Evolutionary conservation across 2,888 invertebrate species (phyloP), one percentile per base, ranked within the genome.

Genomic region (Sinopyrophorus schimmeli): DNA sequence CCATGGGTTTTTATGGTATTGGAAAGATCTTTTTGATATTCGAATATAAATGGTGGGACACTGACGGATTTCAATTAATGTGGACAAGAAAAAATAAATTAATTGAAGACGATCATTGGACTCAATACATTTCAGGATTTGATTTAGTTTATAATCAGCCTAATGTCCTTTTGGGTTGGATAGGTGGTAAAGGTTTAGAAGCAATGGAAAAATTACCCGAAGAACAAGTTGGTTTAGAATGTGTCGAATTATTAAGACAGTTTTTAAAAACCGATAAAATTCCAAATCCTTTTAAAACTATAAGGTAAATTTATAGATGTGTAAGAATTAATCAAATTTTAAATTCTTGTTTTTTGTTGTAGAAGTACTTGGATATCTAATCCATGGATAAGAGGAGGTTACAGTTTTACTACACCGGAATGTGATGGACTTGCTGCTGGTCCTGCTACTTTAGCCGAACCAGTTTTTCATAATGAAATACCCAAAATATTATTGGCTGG

Each of bases 11-110:
- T 66, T 41, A 51, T 37, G 81, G 80, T 17, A 80, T 87, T 31
- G 81, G 83, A 55, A 87, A 87, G 70, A 77, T 87, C 50, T 84
- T 80, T 61, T 71, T 87, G 18, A 75, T 81, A 55, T 87, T 81
- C 68, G 78, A 79, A 1, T 61, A 74, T 23, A 74, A 77, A 5
- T 86, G 85, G 80, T 86, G 86, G 85, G 66, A 71, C 17, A 62
- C 69, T 30, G 70, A 76, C 59, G 83, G 82, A 17, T 79, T 81
- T 60, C 83, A 83, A 62, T 66, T 83, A n/a, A 64, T 82, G 11
- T 82, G 80, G 80, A 67, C 57, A 35, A 43, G 55, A 47, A 56
- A 61, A 38, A 47, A 55, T 6, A 28, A 44, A 12, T 50, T 64
- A 4, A 48, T 55, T 23, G 61, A 63, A 46, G 54, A 59, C 21